phyloP scores from a whole-genome alignment of 2,888 invertebrate species.

The Hoplodrina ambigua region DNA sequence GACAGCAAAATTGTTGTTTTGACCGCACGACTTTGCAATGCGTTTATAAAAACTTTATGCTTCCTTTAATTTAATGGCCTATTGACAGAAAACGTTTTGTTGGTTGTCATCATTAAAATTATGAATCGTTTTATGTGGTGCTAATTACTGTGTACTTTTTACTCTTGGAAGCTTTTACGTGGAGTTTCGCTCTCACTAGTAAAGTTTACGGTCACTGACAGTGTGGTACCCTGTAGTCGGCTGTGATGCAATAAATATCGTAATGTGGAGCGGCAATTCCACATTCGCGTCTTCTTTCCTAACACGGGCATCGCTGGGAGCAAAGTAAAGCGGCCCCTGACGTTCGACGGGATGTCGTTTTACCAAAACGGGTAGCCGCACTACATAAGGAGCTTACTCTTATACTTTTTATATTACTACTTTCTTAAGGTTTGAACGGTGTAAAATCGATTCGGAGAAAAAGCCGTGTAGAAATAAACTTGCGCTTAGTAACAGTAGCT shows the following conservation, averaged over 20 bases:
- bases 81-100: constrained; percentile 77
- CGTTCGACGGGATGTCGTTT: constrained; percentile 71
- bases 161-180: constrained; percentile 10
- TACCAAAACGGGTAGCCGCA: constrained; percentile 70
- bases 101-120: constrained; percentile 72
- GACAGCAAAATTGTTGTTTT: constrained; percentile 90
- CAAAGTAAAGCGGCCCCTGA: constrained; percentile 67
- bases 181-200: constrained; percentile 50
- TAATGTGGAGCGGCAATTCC: constrained; percentile 68
- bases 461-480: constrained; percentile 48
- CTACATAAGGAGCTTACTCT: constrained; percentile 68
- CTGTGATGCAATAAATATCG: constrained; percentile 68
- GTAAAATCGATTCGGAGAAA: constrained; percentile 57
- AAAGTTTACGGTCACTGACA: constrained; percentile 48
- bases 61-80: constrained; percentile 78
- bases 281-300: constrained; percentile 72
- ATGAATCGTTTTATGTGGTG: constrained; percentile 64
- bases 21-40: constrained; percentile 82
- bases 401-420: constrained; percentile 70
- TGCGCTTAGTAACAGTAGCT: constrained; percentile 44
- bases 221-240: constrained; percentile 38
- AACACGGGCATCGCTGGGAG: constrained; percentile 72
- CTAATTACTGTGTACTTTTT: constrained; percentile 66
- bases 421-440: constrained; percentile 59
- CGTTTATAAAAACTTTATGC: constrained; percentile 74